Evolutionary conservation across 1,140 invertebrate genomes (phyloP).

Genomic region (Lithobius niger): DNA sequence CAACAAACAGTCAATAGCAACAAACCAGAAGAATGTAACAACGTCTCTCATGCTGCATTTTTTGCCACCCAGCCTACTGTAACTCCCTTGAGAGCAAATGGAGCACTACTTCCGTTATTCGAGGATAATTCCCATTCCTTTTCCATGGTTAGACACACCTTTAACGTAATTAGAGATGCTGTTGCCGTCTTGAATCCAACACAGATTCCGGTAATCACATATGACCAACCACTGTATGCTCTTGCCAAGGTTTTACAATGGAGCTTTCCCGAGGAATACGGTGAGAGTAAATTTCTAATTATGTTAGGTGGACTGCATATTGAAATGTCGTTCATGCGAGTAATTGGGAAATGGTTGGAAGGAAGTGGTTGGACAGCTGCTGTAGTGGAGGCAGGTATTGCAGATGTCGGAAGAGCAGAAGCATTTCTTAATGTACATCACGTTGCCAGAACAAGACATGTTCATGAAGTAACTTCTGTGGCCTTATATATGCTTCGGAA

Average conservation of each 20-base stretch:
- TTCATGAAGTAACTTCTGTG: not conserved
- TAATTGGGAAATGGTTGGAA: not conserved
- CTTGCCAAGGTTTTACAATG: constrained; percentile 14
- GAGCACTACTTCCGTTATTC: too few species aligned
- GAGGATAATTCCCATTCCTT: too few species aligned
- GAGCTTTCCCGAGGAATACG: constrained; percentile 7
- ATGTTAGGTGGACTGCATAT: constrained; percentile 4
- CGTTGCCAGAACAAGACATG: not conserved
- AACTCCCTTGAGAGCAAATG: too few species aligned
- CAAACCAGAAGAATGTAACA: too few species aligned
- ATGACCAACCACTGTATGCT: constrained; percentile 18
- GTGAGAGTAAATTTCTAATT: constrained; percentile 5
- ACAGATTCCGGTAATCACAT: constrained; percentile 15
- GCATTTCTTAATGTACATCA: not conserved
- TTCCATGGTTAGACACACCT: too few species aligned
- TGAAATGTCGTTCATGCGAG: not conserved
- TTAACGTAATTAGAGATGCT: too few species aligned
- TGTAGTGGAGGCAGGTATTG: not conserved
- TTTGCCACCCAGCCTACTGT: too few species aligned
- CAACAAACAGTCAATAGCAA: too few species aligned
- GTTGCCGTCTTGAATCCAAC: constrained; percentile 14
- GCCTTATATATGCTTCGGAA: not conserved
- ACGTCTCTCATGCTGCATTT: too few species aligned
- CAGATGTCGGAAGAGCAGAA: not conserved
- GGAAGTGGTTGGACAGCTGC: not conserved